Evolutionary conservation across 2,797 vertebrate species (phyloP).

Genomic region (Myotis myotis): DNA sequence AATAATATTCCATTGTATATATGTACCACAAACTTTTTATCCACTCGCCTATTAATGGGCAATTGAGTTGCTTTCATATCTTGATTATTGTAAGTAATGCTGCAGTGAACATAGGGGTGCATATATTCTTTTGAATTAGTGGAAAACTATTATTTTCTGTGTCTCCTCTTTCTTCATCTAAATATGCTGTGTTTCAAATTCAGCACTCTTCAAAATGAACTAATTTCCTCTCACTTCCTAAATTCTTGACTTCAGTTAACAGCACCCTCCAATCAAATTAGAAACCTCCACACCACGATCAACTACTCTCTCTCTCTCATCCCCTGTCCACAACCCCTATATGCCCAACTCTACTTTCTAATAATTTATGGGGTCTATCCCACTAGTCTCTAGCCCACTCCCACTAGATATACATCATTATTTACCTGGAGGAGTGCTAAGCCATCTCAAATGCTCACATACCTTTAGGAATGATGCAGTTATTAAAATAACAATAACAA

Average conservation of each 20-base stretch:
- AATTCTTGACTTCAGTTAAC: not conserved
- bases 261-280: not conserved
- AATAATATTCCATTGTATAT: not conserved
- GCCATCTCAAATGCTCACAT: not conserved
- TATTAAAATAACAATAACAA: not conserved
- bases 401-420: not conserved
- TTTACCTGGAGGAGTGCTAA: not conserved
- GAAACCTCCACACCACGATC: not conserved
- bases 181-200: conserved; percentile 12
- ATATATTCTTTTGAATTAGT: not conserved
- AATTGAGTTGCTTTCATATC: not conserved
- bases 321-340: not conserved
- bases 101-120: not conserved
- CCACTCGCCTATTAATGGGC: not conserved
- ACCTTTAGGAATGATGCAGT: not conserved
- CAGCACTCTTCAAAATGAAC: conserved; percentile 20
- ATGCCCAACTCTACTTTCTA: not conserved
- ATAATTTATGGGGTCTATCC: not conserved
- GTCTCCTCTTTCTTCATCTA: not conserved
- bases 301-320: not conserved
- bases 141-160: not conserved
- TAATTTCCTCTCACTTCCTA: not conserved
- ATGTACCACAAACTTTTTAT: not conserved
- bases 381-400: not conserved
- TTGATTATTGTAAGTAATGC: not conserved